A percentile compares a stretch with the other conserved stretches of the same genome.
Evolutionary conservation across 2,888 invertebrate species (phyloP).

Genomic region (Spialia ferax): DNA sequence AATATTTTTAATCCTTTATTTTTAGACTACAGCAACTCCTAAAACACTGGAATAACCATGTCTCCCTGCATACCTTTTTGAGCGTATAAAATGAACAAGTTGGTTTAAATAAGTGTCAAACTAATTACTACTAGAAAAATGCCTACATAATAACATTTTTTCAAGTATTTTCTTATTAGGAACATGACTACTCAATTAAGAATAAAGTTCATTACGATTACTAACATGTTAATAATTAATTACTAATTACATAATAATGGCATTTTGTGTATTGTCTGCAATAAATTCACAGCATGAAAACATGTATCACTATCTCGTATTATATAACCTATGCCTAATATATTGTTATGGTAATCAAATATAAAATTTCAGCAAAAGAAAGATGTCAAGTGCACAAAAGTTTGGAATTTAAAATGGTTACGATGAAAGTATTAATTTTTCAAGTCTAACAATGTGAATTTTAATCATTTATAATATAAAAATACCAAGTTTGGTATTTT

Average conservation of each 20-base stretch:
- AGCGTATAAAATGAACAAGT: conserved; percentile 1
- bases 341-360: background rate
- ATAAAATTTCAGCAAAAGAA: background rate
- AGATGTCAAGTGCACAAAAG: conserved; percentile 1
- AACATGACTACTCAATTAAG: conserved; percentile 20
- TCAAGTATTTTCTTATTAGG: background rate
- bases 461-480: background rate
- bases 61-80: conserved; percentile 5
- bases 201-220: conserved; percentile 15
- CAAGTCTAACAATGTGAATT: background rate
- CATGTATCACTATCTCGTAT: background rate
- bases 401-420: background rate
- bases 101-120: background rate
- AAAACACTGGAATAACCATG: background rate
- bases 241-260: conserved; percentile 8
- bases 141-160: background rate
- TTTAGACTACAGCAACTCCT: background rate
- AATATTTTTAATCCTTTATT: background rate
- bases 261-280: conserved; percentile 32
- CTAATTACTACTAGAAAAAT: background rate
- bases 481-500: too few species aligned
- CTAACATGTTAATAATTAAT: background rate
- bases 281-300: conserved; percentile 8
- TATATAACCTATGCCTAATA: too few species aligned
- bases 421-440: background rate